Evolutionary conservation across 2,888 invertebrate species (phyloP), one percentile per base, ranked within the genome.

Genomic region (Cephalotes varians): DNA sequence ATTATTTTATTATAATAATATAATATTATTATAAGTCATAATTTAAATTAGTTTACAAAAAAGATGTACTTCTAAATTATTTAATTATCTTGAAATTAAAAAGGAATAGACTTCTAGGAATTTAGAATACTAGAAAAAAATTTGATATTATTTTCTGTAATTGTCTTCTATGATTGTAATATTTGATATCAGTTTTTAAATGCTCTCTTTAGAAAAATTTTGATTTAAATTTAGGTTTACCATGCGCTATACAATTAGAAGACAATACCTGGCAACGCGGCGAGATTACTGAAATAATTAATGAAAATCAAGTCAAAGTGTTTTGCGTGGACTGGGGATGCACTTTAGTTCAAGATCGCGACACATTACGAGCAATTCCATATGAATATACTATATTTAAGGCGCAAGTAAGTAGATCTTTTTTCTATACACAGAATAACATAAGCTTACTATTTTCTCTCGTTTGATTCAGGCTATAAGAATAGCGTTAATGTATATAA

Each of bases 271-370:
- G 94, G 85, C 88, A 92, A 62, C 97, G 97, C 77, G 97, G 95
- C 1, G 90, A 95, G 15, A 95, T 97, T 37, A 89, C 91, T 3
- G 95, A 94, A 54, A 92, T 96, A 7, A 94, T 95, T 3, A 95
- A 95, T 0, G 90, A 93, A 12, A 94, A 95, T 90, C 95, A 91
- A 92, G 96, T 96, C 34, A 94, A 95, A 64, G 96, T 97, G 40
- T 94, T 94, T 86, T 95, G 96, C 84, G 96, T 97, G 0, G 98
- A 98, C 95, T 95, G 94, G 90, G 98, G 98, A 51, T 94, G 94
- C 74, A 92, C 88, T 15, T 94, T 95, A 77, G 93, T 93, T 1
- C 94, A 96, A 69, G 94, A 95, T 64, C 96, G 96, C 95, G 92
- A 94, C 28, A 92, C 94, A 56, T 93, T 97, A 62, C 95, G 96